Conservation (phyloP, 2,888 invertebrate species). For the Oxyteleia sp. region DNA sequence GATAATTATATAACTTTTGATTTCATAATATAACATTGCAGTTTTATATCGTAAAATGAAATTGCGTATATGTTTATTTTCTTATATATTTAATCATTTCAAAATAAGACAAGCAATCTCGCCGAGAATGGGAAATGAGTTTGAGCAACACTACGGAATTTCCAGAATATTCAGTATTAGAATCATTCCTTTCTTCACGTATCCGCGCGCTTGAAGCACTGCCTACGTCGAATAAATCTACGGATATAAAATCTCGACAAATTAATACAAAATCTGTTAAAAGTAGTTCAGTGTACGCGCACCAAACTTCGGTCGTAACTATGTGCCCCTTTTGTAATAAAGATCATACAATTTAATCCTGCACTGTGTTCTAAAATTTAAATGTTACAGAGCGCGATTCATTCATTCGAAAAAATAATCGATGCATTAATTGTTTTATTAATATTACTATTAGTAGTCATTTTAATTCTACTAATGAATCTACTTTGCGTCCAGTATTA, state of each 20-base stretch:
- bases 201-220: conserved; percentile 20
- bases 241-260: not conserved
- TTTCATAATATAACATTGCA: no score
- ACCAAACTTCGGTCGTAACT: not conserved
- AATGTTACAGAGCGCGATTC: not conserved
- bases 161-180: conserved; percentile 1
- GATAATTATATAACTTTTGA: no score
- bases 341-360: conserved; percentile 21
- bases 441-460: not conserved
- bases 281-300: not conserved
- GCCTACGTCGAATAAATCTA: not conserved
- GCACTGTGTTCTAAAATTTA: conserved; percentile 5
- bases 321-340: conserved; percentile 18
- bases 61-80: no score
- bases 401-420: conserved; percentile 15
- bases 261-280: not conserved
- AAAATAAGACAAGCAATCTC: conserved; percentile 12
- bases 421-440: conserved; percentile 8
- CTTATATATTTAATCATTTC: conserved; percentile 4
- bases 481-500: conserved; percentile 20
- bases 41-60: no score
- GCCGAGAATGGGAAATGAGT: conserved; percentile 19
- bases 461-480: not conserved
- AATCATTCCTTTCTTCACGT: conserved; percentile 4
- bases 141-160: conserved; percentile 1